Percentiles rank a stretch among this genome's conserved stretches.
Evolutionary conservation across 2,888 invertebrate species (phyloP).

Genomic region (Trilocha varians): DNA sequence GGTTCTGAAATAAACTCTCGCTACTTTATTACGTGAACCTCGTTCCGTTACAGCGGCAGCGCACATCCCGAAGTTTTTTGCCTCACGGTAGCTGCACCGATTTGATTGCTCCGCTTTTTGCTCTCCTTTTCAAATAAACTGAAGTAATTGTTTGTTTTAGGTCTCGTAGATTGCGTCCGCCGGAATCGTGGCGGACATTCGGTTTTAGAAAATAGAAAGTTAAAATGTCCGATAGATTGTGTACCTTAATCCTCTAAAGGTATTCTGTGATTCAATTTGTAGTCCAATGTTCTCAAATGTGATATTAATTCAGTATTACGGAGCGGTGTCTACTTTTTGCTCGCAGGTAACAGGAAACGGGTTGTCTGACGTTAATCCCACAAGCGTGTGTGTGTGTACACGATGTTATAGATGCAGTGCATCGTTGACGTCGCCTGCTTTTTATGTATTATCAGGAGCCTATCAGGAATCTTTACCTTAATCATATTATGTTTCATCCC

Average conservation of each 20-base stretch:
- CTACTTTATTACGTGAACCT: conserved; percentile 51
- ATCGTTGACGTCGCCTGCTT: conserved; percentile 46
- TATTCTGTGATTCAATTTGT: conserved; percentile 17
- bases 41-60: conserved; percentile 40
- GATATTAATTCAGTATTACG: conserved; percentile 65
- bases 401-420: conserved; percentile 47
- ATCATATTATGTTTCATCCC: conserved; percentile 41
- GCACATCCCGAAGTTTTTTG: conserved; percentile 57
- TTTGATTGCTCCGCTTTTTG: conserved; percentile 68
- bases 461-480: conserved; percentile 46
- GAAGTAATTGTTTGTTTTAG: conserved; percentile 73
- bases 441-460: conserved; percentile 42
- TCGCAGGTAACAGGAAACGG: conserved; percentile 70
- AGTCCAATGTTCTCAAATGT: conserved; percentile 41
- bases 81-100: conserved; percentile 61
- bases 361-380: conserved; percentile 65
- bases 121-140: conserved; percentile 66
- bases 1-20: conserved; percentile 2
- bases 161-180: conserved; percentile 61
- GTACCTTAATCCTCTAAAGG: conserved; percentile 22
- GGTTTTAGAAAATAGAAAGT: conserved; percentile 58
- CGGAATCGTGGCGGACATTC: conserved; percentile 63
- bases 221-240: conserved; percentile 49
- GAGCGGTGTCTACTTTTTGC: conserved; percentile 53
- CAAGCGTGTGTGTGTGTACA: conserved; percentile 42